A percentile compares a stretch with the other conserved stretches of the same genome.
Evolutionary conservation across 1,140 invertebrate genomes (phyloP).

Genomic region (Ylistrum balloti): DNA sequence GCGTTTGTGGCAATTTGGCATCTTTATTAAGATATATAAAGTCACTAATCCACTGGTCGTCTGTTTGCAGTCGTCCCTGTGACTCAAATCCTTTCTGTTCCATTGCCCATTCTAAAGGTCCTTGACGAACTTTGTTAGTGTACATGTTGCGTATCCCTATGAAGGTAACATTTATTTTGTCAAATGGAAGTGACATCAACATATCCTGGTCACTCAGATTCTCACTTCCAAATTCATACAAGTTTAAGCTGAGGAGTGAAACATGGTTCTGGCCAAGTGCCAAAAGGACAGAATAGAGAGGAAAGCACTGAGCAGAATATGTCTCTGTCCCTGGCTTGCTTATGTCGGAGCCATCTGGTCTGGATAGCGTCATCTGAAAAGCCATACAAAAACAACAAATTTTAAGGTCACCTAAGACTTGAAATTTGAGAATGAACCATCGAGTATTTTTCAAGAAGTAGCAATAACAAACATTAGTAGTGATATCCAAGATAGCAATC

Average conservation of each 20-base stretch:
- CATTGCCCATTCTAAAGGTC: not conserved
- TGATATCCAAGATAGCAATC: too few relatives aligned
- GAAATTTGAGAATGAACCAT: too few relatives aligned
- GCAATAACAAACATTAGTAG: too few relatives aligned
- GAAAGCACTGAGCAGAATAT: not conserved
- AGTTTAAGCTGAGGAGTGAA: not conserved
- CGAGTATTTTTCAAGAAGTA: too few relatives aligned
- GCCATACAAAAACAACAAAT: too few relatives aligned
- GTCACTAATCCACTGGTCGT: not conserved
- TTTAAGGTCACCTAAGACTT: too few relatives aligned
- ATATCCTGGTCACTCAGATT: not conserved
- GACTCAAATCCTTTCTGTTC: not conserved
- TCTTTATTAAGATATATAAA: not conserved
- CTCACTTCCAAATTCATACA: not conserved
- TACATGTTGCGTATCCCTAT: not conserved
- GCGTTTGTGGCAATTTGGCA: not conserved
- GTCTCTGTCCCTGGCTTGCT: not conserved
- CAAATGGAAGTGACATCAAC: not conserved
- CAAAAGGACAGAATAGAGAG: conserved; percentile 19
- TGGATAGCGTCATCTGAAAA: not conserved
- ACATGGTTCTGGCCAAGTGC: not conserved
- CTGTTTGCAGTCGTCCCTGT: not conserved
- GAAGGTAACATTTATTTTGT: not conserved
- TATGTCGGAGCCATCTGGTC: not conserved
- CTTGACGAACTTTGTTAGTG: not conserved